phyloP scores from a whole-genome alignment of 1,140 invertebrate genomes.

The Drosophila sucinea region DNA sequence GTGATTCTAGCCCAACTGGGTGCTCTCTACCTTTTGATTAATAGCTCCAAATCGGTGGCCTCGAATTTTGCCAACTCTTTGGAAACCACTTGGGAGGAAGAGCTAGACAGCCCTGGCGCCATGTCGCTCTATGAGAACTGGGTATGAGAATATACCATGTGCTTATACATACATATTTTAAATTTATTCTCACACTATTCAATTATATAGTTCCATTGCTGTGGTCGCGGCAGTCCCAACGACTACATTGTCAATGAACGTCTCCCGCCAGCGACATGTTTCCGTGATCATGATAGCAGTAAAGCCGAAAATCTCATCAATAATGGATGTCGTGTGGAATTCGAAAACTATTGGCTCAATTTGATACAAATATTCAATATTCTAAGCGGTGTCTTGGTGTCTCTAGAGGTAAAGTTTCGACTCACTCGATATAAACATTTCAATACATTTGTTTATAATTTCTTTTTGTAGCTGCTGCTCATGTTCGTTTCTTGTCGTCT shows the following conservation, averaged over 20 bases:
- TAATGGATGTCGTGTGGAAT: conserved; percentile 68
- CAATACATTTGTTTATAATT: neutral
- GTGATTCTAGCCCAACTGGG: conserved; percentile 61
- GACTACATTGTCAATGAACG: conserved; percentile 75
- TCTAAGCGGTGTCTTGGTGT: conserved; percentile 60
- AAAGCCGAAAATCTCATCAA: conserved; percentile 68
- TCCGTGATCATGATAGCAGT: conserved; percentile 57
- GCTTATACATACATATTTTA: too few relatives aligned
- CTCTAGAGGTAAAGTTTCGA: conserved; percentile 54
- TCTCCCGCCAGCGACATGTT: conserved; percentile 57
- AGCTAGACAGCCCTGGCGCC: conserved; percentile 67
- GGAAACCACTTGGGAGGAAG: conserved; percentile 70
- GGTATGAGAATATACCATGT: conserved; percentile 38
- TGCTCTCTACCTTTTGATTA: conserved; percentile 39
- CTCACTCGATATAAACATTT: neutral
- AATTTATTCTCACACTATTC: too few relatives aligned
- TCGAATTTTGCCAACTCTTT: conserved; percentile 64
- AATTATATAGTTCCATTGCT: conserved; percentile 84
- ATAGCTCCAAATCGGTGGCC: conserved; percentile 15
- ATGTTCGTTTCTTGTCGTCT: conserved; percentile 64
- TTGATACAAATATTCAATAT: conserved; percentile 66
- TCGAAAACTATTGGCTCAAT: conserved; percentile 73
- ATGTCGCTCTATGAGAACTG: conserved; percentile 78
- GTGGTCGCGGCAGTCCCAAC: conserved; percentile 82
- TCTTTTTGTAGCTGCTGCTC: conserved; percentile 56